Percentiles rank a stretch among this genome's conserved stretches.
phyloP scores from a whole-genome alignment of 2,113 vertebrate species.

The Callipepla squamata region DNA sequence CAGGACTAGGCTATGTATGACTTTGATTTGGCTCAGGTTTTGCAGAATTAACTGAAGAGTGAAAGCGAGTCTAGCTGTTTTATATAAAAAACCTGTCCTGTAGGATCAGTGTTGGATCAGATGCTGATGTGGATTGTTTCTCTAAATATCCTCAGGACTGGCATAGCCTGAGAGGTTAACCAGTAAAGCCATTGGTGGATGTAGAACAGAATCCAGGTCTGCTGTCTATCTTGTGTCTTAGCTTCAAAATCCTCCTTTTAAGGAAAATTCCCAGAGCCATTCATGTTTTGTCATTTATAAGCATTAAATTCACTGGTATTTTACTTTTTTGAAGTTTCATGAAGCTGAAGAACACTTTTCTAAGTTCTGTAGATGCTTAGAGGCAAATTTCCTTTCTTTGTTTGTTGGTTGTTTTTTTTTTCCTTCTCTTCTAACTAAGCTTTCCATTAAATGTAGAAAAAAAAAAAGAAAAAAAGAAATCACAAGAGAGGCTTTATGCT shows the following conservation, averaged over 20 bases:
- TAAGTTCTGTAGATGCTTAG: conserved; percentile 20
- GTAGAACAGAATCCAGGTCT: conserved; percentile 23
- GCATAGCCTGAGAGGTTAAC: neutral
- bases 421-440: neutral
- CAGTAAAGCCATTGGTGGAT: neutral
- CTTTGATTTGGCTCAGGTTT: neutral
- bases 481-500: conserved; percentile 60
- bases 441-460: neutral
- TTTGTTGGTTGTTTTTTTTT: neutral
- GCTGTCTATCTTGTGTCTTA: neutral
- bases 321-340: conserved; percentile 50
- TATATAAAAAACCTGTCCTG: neutral
- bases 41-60: neutral
- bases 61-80: neutral
- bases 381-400: neutral
- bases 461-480: neutral
- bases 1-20: neutral
- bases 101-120: neutral
- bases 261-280: conserved; percentile 4
- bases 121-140: neutral
- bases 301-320: conserved; percentile 28
- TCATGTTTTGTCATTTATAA: conserved; percentile 27
- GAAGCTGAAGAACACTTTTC: conserved; percentile 5
- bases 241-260: neutral
- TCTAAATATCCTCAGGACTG: neutral